Conservation (phyloP, 2,113 vertebrate species). For the Mesitornis unicolor region DNA sequence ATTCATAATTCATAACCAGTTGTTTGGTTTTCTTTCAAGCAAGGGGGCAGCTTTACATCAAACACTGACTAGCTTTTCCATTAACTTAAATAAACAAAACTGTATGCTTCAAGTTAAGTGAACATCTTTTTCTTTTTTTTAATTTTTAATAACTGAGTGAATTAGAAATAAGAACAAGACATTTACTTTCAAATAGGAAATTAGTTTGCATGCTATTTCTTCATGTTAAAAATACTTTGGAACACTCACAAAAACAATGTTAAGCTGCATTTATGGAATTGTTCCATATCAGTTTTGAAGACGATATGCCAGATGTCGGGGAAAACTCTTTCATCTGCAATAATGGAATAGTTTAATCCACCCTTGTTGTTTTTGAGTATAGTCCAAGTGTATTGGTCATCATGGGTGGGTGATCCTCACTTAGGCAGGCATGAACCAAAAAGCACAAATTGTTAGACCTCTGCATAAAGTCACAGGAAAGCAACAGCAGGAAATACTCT, state of each 20-base stretch:
- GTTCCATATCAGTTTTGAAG: slow-evolving; percentile 63
- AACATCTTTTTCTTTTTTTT: neutral
- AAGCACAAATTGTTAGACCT: slow-evolving; percentile 54
- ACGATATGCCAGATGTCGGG: slow-evolving; percentile 57
- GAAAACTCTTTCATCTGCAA: slow-evolving; percentile 67
- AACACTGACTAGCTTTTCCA: slow-evolving; percentile 55
- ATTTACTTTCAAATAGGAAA: slow-evolving; percentile 66
- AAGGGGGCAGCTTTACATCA: slow-evolving; percentile 55
- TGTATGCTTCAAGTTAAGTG: slow-evolving; percentile 49
- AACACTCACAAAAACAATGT: slow-evolving; percentile 62
- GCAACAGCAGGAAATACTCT: slow-evolving; percentile 53
- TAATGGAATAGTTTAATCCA: slow-evolving; percentile 68
- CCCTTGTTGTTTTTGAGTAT: slow-evolving; percentile 69
- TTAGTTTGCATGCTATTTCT: slow-evolving; percentile 64
- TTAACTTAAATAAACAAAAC: slow-evolving; percentile 60
- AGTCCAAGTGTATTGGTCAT: slow-evolving; percentile 68
- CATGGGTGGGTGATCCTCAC: slow-evolving; percentile 68
- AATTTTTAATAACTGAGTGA: slow-evolving; percentile 45
- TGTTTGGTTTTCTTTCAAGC: slow-evolving; percentile 54
- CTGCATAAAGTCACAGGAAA: slow-evolving; percentile 50
- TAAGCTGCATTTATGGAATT: slow-evolving; percentile 53
- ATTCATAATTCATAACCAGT: slow-evolving; percentile 56
- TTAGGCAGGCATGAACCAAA: slow-evolving; percentile 62
- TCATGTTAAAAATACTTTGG: slow-evolving; percentile 66
- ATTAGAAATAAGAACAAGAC: slow-evolving; percentile 57